Base-by-base conservation (phyloP, 30 jellyfish, hydroid and myxozoan genomes). In the Aurelia coerulea region DNA sequence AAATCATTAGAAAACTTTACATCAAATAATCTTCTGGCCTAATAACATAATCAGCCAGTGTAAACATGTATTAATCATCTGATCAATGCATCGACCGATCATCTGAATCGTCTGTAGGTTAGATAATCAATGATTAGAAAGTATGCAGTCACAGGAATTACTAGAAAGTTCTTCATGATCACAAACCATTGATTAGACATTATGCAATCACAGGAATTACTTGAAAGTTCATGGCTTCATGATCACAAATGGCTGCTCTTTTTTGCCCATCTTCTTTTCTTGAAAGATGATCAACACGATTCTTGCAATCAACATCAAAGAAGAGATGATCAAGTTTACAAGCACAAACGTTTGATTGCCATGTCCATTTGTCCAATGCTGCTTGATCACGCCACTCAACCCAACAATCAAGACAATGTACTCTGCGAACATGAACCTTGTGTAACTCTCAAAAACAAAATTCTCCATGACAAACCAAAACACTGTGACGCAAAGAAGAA, bases 391-490 rank as follows among this genome's bases (percentile, higher is more conserved):
- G 0, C 92, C 92, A 62, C 87, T 74, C 10, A 83, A 73, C 18
- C 85, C 92, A 35, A 74, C 87, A n/a, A 83, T 58, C 56, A 83
- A 70, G 29, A 83, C 92, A 37, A 83, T 60, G 74, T 83, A 83
- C 80, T 83, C 86, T 8, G 86, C 92, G 31, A 83, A 83, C 1
- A 83, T 42, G 81, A 71, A 72, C 33, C 92, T 16, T 11, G 92
- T 83, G 73, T 83, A 70, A 0, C 73, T 80, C 69, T 72, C 53
- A 29, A 72, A 37, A 19, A 64, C 81, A 29, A 83, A 74, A 32
- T 83, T 83, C 63, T 83, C 92, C 86, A 84, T 4, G 69, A 39
- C 37, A 65, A 90, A 90, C 97, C 97, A 90, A 19, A 74, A 4
- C 23, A 71, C 78, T 8, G 75, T 92, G 78, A 78, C 53, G 65